These are phyloP conservation scores for Pseudanteris insignis DNA, from an alignment of 2,888 invertebrate species.

Conservation along the genomic window DNA sequence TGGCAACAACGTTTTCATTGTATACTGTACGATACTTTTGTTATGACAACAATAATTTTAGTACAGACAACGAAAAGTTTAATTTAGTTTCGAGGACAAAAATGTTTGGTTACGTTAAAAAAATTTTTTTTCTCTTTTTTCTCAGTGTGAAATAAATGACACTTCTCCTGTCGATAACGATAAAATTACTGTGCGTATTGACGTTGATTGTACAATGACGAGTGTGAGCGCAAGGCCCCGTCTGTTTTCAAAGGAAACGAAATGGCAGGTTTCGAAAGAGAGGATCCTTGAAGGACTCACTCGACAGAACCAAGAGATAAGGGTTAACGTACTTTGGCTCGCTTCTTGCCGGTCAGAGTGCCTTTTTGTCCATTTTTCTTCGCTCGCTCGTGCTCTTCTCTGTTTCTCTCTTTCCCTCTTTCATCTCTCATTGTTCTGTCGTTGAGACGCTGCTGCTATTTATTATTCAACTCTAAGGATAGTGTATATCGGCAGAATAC, in stretches of 20 bases:
- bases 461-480: constrained; percentile 57
- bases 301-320: constrained; percentile 51
- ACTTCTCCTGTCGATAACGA: neutral
- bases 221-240: constrained; percentile 1
- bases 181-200: neutral
- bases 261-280: constrained; percentile 32
- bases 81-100: too few relatives aligned
- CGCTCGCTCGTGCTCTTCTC: constrained; percentile 13
- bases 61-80: too few relatives aligned
- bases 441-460: constrained; percentile 46
- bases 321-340: constrained; percentile 60
- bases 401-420: constrained; percentile 27
- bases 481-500: constrained; percentile 49
- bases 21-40: too few relatives aligned
- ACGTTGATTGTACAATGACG: constrained; percentile 3
- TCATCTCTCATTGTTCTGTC: constrained; percentile 35
- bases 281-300: constrained; percentile 35
- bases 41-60: too few relatives aligned
- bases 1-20: too few relatives aligned
- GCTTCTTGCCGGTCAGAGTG: constrained; percentile 46
- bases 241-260: constrained; percentile 20
- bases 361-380: constrained; percentile 36
- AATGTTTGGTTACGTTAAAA: too few relatives aligned
- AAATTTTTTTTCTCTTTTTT: too few relatives aligned
- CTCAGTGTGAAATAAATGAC: too few relatives aligned